Evolutionary conservation across 2,113 vertebrate genomes (phyloP), one percentile per base, ranked within the genome.

Genomic region (Oophaga pumilio): DNA sequence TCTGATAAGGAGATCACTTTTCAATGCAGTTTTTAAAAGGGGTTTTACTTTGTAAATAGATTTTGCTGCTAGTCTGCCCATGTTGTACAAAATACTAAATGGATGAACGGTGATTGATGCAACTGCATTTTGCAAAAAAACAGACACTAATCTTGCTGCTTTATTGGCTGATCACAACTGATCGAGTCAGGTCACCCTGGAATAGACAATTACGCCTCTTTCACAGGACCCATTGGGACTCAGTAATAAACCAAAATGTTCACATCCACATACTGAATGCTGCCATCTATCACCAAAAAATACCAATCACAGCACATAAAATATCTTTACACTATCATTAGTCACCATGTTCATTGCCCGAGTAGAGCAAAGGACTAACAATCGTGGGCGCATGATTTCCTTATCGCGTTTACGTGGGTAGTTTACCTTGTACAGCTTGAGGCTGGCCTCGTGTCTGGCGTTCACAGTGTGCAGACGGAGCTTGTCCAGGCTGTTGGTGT

Each of bases 401-500:
- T 0, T 43, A 22, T 22, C 0, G 10, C 5, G 18, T 33, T 52
- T 2, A 43, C 7, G 26, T 82, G 12, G 50, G 14, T 8, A 17
- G 88, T 97, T 95, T 91, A 99, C 98, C 98, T 99, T 99, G 90
- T 99, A 99, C 68, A 99, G 90, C 93, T 99, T 99, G 91, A 99
- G 96, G 95, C 98, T 99, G 90, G 97, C 97, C 93, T 99, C 98
- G 0, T 99, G 98, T 89, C 98, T 96, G 0, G 97, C 96, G 93
- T 98, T 99, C 89, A 97, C 97, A 0, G 98, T 99, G 94, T 99
- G 98, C 91, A 99, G 95, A 85, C 97, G 96, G 87, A 99, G 95
- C 94, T 99, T 99, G 94, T 99, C 98, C 91, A 99, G 91, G 90
- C 98, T 99, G 92, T 99, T 99, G 84, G 98, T 99, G 93, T 99